Evolutionary conservation across 2,113 vertebrate species (phyloP), one percentile per base, ranked within the genome.

Genomic region (Astur gentilis): DNA sequence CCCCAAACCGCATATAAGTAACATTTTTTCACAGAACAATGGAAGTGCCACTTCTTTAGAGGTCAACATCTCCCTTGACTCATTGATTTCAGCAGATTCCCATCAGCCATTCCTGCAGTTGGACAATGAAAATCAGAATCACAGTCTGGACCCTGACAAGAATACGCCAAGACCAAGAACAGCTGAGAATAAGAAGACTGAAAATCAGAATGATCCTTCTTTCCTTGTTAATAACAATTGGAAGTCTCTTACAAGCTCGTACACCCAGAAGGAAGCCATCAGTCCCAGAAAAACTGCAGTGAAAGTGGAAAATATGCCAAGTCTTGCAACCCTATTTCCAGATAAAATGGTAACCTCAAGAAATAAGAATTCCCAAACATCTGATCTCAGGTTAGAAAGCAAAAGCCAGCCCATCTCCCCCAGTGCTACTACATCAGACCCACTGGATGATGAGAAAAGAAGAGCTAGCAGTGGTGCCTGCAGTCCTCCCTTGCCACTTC

Each of bases 11-110:
- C 98, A 98, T 13, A 86, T 98, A 83, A 97, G 94, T 95, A 98
- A 97, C 72, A 95, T 98, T 77, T 98, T 98, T 91, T 97, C 97
- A 44, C 93, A 97, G 93, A 97, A 95, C 3, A 44, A 90, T 36
- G 95, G 57, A 61, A 71, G 50, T 69, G 71, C 87, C 31, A 14
- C 88, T 93, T 65, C 84, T 77, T 83, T 34, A 72, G 81, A 96
- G n/a, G 75, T 29, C 4, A 38, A 45, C 23, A 40, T 26, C 17
- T 54, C 67, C 25, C 84, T 88, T 22, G 57, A 78, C 27, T 79
- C 78, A 0, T 9, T 83, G 31, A 47, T 45, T 60, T 95, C 93
- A 29, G 9, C 27, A 3, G 49, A 94, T 82, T 83, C 82, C 60
- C 49, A 42, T 31, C 80, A 86, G 73, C 67, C 82, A 7, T 60